phyloP scores from a whole-genome alignment of 2,888 invertebrate genomes.

The Microctonus brassicae region DNA sequence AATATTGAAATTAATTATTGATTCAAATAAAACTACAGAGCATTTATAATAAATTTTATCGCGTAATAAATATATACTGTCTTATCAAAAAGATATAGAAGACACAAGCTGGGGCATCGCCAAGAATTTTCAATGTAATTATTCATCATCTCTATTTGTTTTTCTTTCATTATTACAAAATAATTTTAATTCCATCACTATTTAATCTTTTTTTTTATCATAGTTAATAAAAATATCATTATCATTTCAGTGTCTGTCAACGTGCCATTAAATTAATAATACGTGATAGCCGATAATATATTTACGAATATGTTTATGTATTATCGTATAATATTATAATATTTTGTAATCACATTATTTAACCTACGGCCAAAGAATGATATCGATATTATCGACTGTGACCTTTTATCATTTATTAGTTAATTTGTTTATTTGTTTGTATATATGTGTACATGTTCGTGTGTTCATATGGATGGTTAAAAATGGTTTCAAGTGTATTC shows the following conservation, averaged over 20 bases:
- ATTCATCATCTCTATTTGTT: background rate
- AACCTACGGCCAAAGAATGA: background rate
- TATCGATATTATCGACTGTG: constrained; percentile 24
- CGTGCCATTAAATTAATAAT: constrained; percentile 25
- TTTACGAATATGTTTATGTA: background rate
- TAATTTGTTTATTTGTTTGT: background rate
- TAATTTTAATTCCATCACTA: background rate
- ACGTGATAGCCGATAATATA: constrained; percentile 25
- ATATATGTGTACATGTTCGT: constrained; percentile 6
- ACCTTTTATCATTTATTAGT: constrained; percentile 11
- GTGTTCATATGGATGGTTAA: constrained; percentile 39
- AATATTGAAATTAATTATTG: background rate
- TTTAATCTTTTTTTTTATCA: background rate
- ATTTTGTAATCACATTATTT: constrained; percentile 6
- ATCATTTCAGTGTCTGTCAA: constrained; percentile 25
- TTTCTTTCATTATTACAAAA: background rate
- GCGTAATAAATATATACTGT: background rate
- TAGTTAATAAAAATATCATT: background rate
- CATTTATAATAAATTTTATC: background rate
- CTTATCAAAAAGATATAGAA: background rate
- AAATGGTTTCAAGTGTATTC: background rate
- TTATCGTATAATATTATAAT: background rate
- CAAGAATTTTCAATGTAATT: background rate
- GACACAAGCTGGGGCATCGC: background rate
- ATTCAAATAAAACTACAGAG: background rate